Evolutionary conservation across 92 coral and sea anemone genomes (phyloP).

Genomic region (Galaxea fascicularis): DNA sequence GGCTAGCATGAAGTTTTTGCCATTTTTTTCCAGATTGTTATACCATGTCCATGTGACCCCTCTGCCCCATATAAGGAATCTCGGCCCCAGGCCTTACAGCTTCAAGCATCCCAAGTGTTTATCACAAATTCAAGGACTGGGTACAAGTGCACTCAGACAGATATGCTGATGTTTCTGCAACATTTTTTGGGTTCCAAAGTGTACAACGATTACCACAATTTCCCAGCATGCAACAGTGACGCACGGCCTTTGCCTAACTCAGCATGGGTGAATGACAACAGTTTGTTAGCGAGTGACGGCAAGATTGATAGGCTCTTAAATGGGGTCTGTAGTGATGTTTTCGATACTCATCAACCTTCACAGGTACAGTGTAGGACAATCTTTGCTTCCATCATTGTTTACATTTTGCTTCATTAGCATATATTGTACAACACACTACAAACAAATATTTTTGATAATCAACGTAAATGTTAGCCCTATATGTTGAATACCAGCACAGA

Average conservation of each 20-base stretch:
- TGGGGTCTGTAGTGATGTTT: conserved; percentile 63
- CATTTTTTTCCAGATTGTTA: conserved; percentile 69
- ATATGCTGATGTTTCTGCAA: conserved; percentile 89
- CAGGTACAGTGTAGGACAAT: too few relatives aligned
- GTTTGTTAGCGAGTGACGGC: conserved; percentile 70
- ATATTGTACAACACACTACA: too few relatives aligned
- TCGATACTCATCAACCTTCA: conserved; percentile 59
- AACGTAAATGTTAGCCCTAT: too few relatives aligned
- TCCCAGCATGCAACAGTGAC: conserved; percentile 80
- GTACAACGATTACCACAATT: conserved; percentile 68
- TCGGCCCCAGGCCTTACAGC: conserved; percentile 96
- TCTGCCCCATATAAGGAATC: conserved; percentile 82
- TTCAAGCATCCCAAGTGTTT: conserved; percentile 89
- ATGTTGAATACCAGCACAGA: too few relatives aligned
- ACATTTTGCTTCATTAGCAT: too few relatives aligned
- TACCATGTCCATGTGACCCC: conserved; percentile 95
- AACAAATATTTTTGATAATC: too few relatives aligned
- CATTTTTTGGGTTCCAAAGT: conserved; percentile 64
- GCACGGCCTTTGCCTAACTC: conserved; percentile 85
- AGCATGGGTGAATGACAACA: conserved; percentile 93
- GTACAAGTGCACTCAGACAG: conserved; percentile 82
- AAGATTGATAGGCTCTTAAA: conserved; percentile 66
- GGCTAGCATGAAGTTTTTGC: too few relatives aligned
- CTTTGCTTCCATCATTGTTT: too few relatives aligned
- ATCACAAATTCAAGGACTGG: conserved; percentile 93